Conservation (phyloP, 2,888 invertebrate genomes). For the Kryphioiulus occultus region DNA sequence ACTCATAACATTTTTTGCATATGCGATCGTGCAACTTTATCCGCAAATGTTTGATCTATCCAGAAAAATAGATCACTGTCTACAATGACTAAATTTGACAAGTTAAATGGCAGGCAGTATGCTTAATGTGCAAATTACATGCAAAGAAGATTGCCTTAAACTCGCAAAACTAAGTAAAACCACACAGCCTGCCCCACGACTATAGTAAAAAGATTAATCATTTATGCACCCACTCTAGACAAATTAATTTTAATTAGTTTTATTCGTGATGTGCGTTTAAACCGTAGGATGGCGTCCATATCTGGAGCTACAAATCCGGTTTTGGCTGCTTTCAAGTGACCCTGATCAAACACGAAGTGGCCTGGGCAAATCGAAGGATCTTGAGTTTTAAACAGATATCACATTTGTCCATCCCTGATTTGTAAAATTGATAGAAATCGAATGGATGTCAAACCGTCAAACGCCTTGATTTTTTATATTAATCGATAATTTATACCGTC, state of each 20-base stretch:
- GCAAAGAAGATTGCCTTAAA: background rate
- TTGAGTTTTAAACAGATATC: background rate
- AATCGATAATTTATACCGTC: background rate
- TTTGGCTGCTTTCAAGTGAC: background rate
- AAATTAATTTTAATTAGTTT: background rate
- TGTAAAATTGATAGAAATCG: background rate
- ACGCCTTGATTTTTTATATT: background rate
- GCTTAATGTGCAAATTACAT: background rate
- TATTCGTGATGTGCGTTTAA: background rate
- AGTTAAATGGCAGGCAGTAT: background rate
- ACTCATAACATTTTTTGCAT: background rate
- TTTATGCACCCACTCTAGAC: background rate
- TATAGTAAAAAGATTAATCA: too few relatives aligned
- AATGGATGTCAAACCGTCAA: background rate
- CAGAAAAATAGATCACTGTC: background rate
- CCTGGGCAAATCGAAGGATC: background rate
- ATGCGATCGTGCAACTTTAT: background rate
- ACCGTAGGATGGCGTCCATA: background rate
- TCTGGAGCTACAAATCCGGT: background rate
- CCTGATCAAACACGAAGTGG: background rate
- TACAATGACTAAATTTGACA: background rate
- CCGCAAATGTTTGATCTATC: background rate
- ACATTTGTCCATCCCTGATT: background rate
- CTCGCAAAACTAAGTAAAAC: background rate
- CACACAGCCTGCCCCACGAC: background rate